These are phyloP conservation scores for Rhinogobius similis DNA, from an alignment of 2,113 vertebrate species.

Conservation along the genomic window DNA sequence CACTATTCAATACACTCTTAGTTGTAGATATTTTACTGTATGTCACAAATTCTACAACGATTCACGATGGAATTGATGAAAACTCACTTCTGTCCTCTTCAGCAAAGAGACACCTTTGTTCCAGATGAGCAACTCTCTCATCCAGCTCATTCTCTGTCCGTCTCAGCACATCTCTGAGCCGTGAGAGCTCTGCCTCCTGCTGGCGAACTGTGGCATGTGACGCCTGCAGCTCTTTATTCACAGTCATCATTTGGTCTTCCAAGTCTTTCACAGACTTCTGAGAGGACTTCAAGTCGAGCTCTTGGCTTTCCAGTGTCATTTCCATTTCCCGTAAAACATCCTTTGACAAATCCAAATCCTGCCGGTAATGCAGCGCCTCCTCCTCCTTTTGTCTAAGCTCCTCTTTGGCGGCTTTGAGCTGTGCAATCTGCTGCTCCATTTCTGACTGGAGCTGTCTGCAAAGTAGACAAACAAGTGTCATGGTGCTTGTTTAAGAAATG, in stretches of 20 bases:
- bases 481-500: neutral
- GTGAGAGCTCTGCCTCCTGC: constrained; percentile 76
- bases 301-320: constrained; percentile 49
- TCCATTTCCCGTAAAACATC: constrained; percentile 48
- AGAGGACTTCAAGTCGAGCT: constrained; percentile 50
- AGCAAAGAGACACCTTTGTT: constrained; percentile 78
- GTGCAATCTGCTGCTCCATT: constrained; percentile 73
- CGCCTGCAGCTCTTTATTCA: constrained; percentile 71
- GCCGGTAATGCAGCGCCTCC: constrained; percentile 41
- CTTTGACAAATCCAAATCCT: constrained; percentile 56
- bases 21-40: neutral
- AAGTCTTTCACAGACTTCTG: constrained; percentile 48
- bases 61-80: neutral
- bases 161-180: constrained; percentile 78
- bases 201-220: constrained; percentile 69
- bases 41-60: neutral
- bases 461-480: constrained; percentile 19
- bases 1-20: neutral
- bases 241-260: constrained; percentile 75
- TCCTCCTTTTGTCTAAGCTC: constrained; percentile 77
- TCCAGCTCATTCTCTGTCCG: constrained; percentile 78
- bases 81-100: constrained; percentile 86
- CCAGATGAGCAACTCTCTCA: constrained; percentile 80
- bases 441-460: constrained; percentile 78
- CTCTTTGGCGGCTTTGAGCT: constrained; percentile 69